Evolutionary conservation across 2,888 invertebrate genomes (phyloP).

Genomic region (Bombylius discolor): DNA sequence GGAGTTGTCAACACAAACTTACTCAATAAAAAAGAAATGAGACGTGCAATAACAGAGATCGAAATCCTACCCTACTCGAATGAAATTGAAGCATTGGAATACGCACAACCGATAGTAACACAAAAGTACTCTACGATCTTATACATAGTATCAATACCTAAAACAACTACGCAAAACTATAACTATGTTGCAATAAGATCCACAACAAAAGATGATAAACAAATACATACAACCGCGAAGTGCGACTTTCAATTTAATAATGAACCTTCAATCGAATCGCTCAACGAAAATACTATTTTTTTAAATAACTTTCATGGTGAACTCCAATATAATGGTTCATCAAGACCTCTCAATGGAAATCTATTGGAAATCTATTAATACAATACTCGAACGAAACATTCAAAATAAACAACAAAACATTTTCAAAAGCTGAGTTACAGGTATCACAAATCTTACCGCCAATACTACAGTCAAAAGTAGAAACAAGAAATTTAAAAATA

Average conservation of each 20-base stretch:
- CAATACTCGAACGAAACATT: conserved; percentile 2
- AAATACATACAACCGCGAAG: background rate
- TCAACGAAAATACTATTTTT: conserved; percentile 4
- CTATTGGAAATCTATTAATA: background rate
- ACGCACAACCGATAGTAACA: background rate
- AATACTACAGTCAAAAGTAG: background rate
- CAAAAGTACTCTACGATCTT: background rate
- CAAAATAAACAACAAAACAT: background rate
- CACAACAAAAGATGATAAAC: background rate
- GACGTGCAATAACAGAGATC: background rate
- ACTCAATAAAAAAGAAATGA: background rate
- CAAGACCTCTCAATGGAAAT: background rate
- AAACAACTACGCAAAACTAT: background rate
- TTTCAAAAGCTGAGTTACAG: background rate
- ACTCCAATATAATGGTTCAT: background rate
- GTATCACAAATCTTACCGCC: conserved; percentile 4
- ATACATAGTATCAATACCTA: background rate
- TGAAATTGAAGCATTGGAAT: background rate
- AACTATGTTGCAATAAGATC: background rate
- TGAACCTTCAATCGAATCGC: background rate
- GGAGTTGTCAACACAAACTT: background rate
- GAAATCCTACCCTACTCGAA: background rate
- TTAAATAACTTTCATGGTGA: conserved; percentile 5
- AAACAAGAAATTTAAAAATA: no score
- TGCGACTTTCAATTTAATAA: conserved; percentile 1